Evolutionary conservation across 2,888 invertebrate genomes (phyloP), one percentile per base, ranked within the genome.

Genomic region (Galerucella nymphaeae): DNA sequence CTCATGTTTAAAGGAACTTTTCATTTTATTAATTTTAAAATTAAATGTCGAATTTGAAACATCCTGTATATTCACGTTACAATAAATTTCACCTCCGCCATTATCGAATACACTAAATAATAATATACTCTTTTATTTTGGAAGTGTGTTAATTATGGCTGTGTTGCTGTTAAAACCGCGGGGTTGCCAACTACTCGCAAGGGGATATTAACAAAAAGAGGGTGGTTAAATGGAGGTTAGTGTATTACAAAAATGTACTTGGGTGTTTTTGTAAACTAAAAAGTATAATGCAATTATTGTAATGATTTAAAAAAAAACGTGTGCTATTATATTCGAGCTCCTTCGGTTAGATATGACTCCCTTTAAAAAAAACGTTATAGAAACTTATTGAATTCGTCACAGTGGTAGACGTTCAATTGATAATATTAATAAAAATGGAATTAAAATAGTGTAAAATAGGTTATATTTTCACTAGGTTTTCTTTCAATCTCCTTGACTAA

Each of bases 101-200:
- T 45, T 45, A 45, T 45, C 4, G 13, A 45, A 13, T 45, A 45
- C 45, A 13, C 4, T 45, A 13, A 13, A 20, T 66, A 72, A 69
- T 73, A 72, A 76, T 73, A 76, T 73, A 75, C 75, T 72, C 67
- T 78, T 73, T 78, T 80, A 76, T 80, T 80, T 70, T 78, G 81
- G 81, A 83, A 82, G 83, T 82, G 84, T 80, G 84, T 82, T 85
- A 84, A 85, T 85, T 83, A 83, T 79, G 80, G 79, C 78, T 75
- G 77, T 76, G 77, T 78, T 78, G 77, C 80, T 80, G 80, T 77
- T 73, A 70, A 81, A 80, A 82, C 82, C 81, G 76, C 82, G 83
- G 83, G 84, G 79, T 81, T 69, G 64, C 72, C 62, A 38, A 61
- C 18, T 53, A 68, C 41, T 61, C 38, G 55, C 62, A 58, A 55